Base-by-base conservation (phyloP, 2,888 invertebrate genomes). In the Mactromeris polynyma region DNA sequence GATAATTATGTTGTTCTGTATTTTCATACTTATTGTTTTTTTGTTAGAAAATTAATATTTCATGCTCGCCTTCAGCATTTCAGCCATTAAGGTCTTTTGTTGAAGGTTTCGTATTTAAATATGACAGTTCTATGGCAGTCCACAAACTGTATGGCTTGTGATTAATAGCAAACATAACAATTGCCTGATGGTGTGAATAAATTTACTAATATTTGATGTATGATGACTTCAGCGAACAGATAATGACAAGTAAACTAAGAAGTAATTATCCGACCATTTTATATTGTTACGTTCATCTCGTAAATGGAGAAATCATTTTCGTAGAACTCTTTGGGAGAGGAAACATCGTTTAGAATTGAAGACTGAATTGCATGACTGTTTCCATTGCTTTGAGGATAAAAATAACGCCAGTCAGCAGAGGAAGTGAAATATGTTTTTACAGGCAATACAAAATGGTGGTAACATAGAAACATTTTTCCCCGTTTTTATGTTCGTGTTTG, bases 361-460 rank as follows among this genome's bases (percentile, higher is more conserved):
- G 73, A 73, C 73, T 73, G 33, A 33, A 73, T 73, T 33, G 73
- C 73, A 73, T 73, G 73, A 73, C 73, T 36, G 26, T 73, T 73
- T 73, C 73, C 73, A 73, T 73, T 36, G 4, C 73, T 73, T 73
- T 73, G 36, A 33, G 19, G 26, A 73, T 19, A 73, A 33, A 73
- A 73, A 73, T 73, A 36, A 33, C 73, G 1, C 73, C 19, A 73
- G 73, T 73, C 73, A 73, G 73, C 73, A 36, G 33, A 36, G 31
- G 36, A 73, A 33, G 73, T 33, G 36, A 73, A 73, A 73, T 33
- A 73, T 33, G 73, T 36, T 73, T 33, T 73, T 73, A 33, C 73
- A 36, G 36, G 73, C 73, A 26, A 77, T 78, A 78, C 78, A 38
- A 84, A 84, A 77, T 77, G 14, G n/a, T 78, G 31, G 51, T 21